A percentile compares a stretch with the other conserved stretches of the same genome.
These are phyloP conservation scores for Diuraphis noxia DNA, from an alignment of 1,140 invertebrate species.

Conservation along the genomic window DNA sequence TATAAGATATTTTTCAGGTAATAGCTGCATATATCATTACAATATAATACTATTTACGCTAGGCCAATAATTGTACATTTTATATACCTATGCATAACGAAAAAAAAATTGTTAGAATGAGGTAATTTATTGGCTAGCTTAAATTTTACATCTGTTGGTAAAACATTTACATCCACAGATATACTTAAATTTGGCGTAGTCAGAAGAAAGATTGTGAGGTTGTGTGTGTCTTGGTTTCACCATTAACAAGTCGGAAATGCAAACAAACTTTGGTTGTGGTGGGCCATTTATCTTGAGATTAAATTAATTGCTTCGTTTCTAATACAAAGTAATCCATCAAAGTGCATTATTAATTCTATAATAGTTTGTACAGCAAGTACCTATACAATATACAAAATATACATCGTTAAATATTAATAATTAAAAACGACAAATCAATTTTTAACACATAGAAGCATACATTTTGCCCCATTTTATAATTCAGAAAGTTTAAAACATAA, in stretches of 20 bases:
- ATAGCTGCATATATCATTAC: not conserved
- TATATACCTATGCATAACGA: not conserved
- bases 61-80: not conserved
- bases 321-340: not conserved
- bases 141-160: not conserved
- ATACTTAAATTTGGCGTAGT: not conserved
- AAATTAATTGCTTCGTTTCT: conserved; percentile 1
- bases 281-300: not conserved
- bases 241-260: not conserved
- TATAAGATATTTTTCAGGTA: not conserved
- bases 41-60: not conserved
- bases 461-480: too few relatives aligned
- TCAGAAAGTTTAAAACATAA: too few relatives aligned
- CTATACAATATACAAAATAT: too few relatives aligned
- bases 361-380: not conserved
- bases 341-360: not conserved
- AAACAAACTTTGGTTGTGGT: not conserved
- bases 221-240: not conserved
- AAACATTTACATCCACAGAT: not conserved
- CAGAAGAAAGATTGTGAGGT: too few relatives aligned
- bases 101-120: not conserved
- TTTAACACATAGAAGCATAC: not conserved
- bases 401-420: not conserved
- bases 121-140: not conserved
- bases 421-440: not conserved